Base-by-base conservation (phyloP, 1,140 invertebrate genomes). In the Calycopis cecrops region DNA sequence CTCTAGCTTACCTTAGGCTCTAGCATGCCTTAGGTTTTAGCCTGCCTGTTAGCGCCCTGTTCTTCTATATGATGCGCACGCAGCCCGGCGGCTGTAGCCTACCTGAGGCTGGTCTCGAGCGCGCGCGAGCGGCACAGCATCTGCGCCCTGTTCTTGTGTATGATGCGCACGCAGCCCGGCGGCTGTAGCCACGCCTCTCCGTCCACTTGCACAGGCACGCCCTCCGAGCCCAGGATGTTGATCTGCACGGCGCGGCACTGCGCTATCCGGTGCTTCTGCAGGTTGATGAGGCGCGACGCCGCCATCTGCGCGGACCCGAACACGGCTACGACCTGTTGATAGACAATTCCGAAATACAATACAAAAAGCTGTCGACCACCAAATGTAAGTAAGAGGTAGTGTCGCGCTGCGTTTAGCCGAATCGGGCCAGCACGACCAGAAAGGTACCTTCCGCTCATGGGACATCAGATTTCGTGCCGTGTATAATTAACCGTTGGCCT, bases 151-250 rank as follows among this genome's bases (percentile, higher is more conserved):
- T 99, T 99, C 88, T 99, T 99, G 82, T 99, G 97, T 64, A 98
- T 92, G 54, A 99, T 98, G 42, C 96, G 91, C 65, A 99, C 97
- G 69, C 97, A 96, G 28, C 97, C 97, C 0, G 98, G 97, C 0
- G 96, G 96, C 85, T 99, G 97, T n/a, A 98, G 90, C 98, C 98
- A 99, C 9, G 98, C 97, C 88, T 99, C 98, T 0, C 98, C 97
- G 84, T 99, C 97, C 14, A 99, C 97, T 88, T 98, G 96, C 62
- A 93, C 94, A 11, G 96, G 96, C 35, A 97, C 94, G 54, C 94
- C 94, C 88, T 96, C 94, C 42, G 95, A 93, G 12, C 94, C 97
- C 59, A 97, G 86, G 68, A 99, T 98, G 70, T 97, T 98, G 63
- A 99, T 98, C 83, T 98, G 97, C 1, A 99, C 94, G 33, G 94